These are phyloP conservation scores for Temnothorax ravouxi DNA, from an alignment of 2,888 invertebrate species.

Conservation along the genomic window DNA sequence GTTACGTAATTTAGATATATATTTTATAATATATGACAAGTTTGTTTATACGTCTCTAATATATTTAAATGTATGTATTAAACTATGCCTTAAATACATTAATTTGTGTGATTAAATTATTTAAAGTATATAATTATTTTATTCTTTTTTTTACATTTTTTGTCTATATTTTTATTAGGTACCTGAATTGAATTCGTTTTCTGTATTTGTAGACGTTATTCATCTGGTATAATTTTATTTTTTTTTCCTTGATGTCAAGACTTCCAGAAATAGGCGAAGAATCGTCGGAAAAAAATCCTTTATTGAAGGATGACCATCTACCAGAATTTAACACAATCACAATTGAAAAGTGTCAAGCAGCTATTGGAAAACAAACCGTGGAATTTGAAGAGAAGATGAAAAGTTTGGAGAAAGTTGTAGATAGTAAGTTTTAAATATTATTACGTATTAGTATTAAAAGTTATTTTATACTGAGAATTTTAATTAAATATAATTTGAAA, in stretches of 20 bases:
- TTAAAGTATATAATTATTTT: constrained; percentile 29
- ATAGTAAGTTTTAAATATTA: constrained; percentile 77
- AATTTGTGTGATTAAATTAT: constrained; percentile 2
- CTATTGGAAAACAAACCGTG: constrained; percentile 93
- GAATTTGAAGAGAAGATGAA: constrained; percentile 93
- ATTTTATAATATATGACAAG: background rate
- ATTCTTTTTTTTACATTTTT: constrained; percentile 11
- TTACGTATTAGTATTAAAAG: background rate
- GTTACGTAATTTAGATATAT: background rate
- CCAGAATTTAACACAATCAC: constrained; percentile 94
- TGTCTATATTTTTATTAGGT: background rate
- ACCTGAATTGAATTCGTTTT: constrained; percentile 7
- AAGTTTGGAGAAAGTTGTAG: constrained; percentile 89
- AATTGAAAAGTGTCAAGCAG: constrained; percentile 94
- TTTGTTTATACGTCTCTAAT: background rate
- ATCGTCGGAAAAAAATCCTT: constrained; percentile 91
- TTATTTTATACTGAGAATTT: background rate
- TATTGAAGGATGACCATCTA: constrained; percentile 91
- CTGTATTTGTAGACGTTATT: constrained; percentile 12
- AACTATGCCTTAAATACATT: background rate
- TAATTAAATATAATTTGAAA: background rate
- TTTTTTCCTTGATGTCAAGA: constrained; percentile 48
- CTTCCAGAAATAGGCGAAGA: constrained; percentile 95
- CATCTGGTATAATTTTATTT: background rate
- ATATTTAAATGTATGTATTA: background rate